A percentile compares a stretch with the other conserved stretches of the same genome.
Conservation (phyloP, 2,888 invertebrate species). For the Sarcophaga variegata region DNA sequence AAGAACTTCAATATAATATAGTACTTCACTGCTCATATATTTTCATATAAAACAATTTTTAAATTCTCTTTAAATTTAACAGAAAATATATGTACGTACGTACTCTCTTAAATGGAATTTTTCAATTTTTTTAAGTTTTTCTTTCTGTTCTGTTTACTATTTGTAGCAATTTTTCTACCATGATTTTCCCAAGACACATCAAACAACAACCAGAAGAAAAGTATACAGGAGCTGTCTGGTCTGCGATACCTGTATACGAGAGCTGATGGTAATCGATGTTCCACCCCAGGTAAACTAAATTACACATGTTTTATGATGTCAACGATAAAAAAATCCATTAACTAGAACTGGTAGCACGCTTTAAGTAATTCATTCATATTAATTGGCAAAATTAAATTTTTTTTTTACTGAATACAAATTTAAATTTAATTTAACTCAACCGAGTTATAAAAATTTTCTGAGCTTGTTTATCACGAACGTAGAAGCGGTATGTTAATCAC, state of each 20-base stretch:
- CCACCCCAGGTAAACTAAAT: constrained; percentile 81
- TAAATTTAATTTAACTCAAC: too few species aligned
- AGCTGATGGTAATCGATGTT: constrained; percentile 82
- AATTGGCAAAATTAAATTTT: too few species aligned
- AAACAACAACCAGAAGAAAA: constrained; percentile 80
- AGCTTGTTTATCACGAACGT: too few species aligned
- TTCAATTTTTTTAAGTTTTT: neutral
- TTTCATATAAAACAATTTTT: too few species aligned
- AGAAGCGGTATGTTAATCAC: too few species aligned
- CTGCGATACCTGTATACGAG: constrained; percentile 82
- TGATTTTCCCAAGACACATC: constrained; percentile 81
- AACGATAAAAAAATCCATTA: neutral
- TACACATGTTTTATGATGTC: neutral
- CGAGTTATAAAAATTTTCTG: too few species aligned
- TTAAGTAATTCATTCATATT: too few species aligned
- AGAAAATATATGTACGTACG: neutral
- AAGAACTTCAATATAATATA: too few species aligned
- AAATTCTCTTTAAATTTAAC: too few species aligned
- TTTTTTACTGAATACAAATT: too few species aligned
- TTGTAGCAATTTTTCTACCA: constrained; percentile 82
- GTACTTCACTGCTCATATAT: too few species aligned
- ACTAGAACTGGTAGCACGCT: neutral
- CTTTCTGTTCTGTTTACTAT: neutral
- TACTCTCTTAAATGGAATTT: neutral
- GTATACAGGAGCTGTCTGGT: constrained; percentile 82